Percentiles rank a stretch among this genome's conserved stretches.
Conservation (phyloP, 2,797 vertebrate genomes). For the Acipenser oxyrinchus region DNA sequence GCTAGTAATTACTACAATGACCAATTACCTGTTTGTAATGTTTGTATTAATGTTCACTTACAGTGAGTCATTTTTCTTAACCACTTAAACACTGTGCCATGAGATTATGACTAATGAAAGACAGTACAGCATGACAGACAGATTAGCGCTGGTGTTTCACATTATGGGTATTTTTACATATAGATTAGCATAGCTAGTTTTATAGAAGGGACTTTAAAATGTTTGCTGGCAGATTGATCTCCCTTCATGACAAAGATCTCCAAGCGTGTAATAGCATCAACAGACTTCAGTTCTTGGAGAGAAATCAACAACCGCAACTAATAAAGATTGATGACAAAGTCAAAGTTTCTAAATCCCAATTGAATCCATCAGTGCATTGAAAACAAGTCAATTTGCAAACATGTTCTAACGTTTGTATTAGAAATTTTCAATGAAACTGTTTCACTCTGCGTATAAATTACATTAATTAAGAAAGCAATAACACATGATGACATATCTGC, state of each 20-base stretch:
- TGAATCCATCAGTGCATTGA: constrained; percentile 25
- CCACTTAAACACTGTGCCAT: too few relatives aligned
- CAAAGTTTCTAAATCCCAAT: constrained; percentile 19
- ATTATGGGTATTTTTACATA: constrained; percentile 5
- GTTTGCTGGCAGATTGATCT: constrained; percentile 27
- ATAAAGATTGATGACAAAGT: constrained; percentile 31
- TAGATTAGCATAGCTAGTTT: constrained; percentile 13
- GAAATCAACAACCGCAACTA: constrained; percentile 27
- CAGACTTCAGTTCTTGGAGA: constrained; percentile 25
- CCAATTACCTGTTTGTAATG: too few relatives aligned
- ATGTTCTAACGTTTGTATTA: constrained; percentile 19
- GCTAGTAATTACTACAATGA: too few relatives aligned
- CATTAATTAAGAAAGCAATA: background rate
- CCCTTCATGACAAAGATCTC: constrained; percentile 23
- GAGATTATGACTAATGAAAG: too few relatives aligned
- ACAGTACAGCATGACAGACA: too few relatives aligned
- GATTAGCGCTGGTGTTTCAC: too few relatives aligned
- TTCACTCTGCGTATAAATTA: background rate
- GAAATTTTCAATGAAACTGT: background rate
- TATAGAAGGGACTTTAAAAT: constrained; percentile 22
- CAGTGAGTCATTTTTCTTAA: too few relatives aligned
- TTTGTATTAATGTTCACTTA: too few relatives aligned
- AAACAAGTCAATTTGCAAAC: constrained; percentile 23
- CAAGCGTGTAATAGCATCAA: constrained; percentile 32
- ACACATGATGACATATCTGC: too few relatives aligned